Percentiles rank a stretch among this genome's conserved stretches.
Conservation (phyloP, 2,113 vertebrate species). For the Neopipo cinnamomea region DNA sequence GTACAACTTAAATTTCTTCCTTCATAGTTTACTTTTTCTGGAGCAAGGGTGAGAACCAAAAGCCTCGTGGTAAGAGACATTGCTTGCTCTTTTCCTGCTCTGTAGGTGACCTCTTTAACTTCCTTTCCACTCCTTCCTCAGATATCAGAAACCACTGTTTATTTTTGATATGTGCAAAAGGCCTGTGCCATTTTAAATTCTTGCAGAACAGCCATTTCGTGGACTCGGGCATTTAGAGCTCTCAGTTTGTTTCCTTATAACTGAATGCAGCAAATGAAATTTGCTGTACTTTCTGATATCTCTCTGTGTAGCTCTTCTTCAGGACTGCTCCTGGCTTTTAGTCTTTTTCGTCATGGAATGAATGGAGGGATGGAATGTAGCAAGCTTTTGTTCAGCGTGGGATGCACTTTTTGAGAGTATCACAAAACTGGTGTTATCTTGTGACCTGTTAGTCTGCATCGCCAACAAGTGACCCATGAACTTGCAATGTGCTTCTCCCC, state of each 20-base stretch:
- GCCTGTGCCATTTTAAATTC: conserved; percentile 45
- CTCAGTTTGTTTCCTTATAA: not conserved
- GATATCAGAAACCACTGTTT: conserved; percentile 18
- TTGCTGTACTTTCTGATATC: not conserved
- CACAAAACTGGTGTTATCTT: not conserved
- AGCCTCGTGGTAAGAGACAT: not conserved
- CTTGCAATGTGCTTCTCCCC: not conserved
- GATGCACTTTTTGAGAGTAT: not conserved
- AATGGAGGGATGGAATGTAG: not conserved
- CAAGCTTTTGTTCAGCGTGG: not conserved
- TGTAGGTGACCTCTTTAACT: not conserved
- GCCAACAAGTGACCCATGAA: not conserved
- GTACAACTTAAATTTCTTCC: not conserved
- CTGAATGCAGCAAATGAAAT: not conserved
- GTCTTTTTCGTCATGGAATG: not conserved
- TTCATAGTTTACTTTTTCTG: not conserved
- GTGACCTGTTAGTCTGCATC: not conserved
- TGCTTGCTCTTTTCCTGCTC: not conserved
- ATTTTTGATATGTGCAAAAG: not conserved
- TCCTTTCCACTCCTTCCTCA: conserved; percentile 11
- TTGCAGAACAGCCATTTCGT: conserved; percentile 49
- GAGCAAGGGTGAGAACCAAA: not conserved
- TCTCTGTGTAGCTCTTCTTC: conserved; percentile 3
- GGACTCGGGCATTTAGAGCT: not conserved
- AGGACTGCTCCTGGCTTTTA: conserved; percentile 1